Evolutionary conservation across 2,888 invertebrate genomes (phyloP), one percentile per base, ranked within the genome.

Genomic region (Sarcophaga carnaria): DNA sequence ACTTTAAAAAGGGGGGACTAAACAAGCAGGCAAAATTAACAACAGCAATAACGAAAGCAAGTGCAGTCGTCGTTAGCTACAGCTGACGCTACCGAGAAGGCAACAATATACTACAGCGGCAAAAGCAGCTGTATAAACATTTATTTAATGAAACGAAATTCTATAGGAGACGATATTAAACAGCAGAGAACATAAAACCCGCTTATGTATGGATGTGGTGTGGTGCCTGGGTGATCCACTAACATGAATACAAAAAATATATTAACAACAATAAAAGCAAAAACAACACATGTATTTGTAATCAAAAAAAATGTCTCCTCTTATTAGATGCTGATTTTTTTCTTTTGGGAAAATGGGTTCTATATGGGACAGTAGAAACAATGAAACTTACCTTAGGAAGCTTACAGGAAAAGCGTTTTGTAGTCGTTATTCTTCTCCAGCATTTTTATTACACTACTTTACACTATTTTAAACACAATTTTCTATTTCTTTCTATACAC

Each of bases 141-240:
- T 14, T 2, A 14, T 12, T 54, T 12, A 12, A 54, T 54, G 17
- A 54, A 14, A 54, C 54, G 54, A 54, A 14, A 54, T 54, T 49
- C 72, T 62, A 67, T n/a, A 67, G 49, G 49, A 20, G 72, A 72
- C n/a, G n/a, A 14, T 20, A n/a, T 8, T 4, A 59, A 12, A 59
- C 59, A 59, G 76, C n/a, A 37, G 11, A 14, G 3, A 20, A 77
- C 14, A 22, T 37, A 67, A 66, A 77, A 47, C 54, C 54, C 60
- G 45, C 64, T 76, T 77, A 25, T 69, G 37, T 59, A 77, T 69
- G n/a, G n/a, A 49, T 37, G 62, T 27, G n/a, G 10, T 62, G 22
- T 37, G 66, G 62, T 87, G 86, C 81, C 84, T 82, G 81, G 81
- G 67, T 82, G 87, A 82, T 84, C 84, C 76, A 87, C 81, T 87